A percentile compares a stretch with the other conserved stretches of the same genome.
Evolutionary conservation across 2,113 vertebrate genomes (phyloP).

Genomic region (Ramphastos sulfuratus): DNA sequence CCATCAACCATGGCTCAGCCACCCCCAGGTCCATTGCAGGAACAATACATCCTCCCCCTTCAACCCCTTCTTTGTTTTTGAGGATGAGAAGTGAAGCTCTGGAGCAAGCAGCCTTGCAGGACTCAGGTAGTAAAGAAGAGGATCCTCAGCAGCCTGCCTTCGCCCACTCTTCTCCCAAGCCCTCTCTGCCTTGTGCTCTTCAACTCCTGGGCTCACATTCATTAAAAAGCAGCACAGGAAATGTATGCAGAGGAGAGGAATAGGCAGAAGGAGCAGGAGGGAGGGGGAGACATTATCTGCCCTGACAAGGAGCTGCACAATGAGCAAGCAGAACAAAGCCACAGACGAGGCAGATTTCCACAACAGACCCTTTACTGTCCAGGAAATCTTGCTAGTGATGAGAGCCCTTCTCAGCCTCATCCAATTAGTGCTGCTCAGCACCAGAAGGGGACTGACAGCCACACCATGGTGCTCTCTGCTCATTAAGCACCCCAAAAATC

Average conservation of each 20-base stretch:
- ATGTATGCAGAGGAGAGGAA: neutral
- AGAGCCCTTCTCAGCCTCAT: neutral
- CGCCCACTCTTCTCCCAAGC: neutral
- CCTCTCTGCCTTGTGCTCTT: neutral
- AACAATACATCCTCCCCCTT: neutral
- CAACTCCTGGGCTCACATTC: neutral
- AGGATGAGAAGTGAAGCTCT: neutral
- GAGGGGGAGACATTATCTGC: neutral
- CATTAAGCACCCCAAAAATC: constrained; percentile 21
- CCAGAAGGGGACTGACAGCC: neutral
- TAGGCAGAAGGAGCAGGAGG: neutral
- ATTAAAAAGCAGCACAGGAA: neutral
- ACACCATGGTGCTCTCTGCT: neutral
- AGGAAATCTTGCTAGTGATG: neutral
- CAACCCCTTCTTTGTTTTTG: neutral
- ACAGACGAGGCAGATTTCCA: neutral
- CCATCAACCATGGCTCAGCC: no score
- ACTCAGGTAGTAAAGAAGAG: rapidly evolving
- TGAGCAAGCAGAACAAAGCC: constrained; percentile 30
- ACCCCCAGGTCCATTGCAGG: neutral
- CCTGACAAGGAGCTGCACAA: neutral
- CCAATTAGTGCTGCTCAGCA: constrained; percentile 13
- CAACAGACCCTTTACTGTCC: neutral
- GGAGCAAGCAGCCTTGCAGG: neutral
- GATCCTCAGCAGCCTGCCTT: neutral